Percentiles rank a stretch among this genome's conserved stretches.
These are phyloP conservation scores for Enteromius argenteus DNA, from an alignment of 2,797 vertebrate genomes.

Conservation along the genomic window DNA sequence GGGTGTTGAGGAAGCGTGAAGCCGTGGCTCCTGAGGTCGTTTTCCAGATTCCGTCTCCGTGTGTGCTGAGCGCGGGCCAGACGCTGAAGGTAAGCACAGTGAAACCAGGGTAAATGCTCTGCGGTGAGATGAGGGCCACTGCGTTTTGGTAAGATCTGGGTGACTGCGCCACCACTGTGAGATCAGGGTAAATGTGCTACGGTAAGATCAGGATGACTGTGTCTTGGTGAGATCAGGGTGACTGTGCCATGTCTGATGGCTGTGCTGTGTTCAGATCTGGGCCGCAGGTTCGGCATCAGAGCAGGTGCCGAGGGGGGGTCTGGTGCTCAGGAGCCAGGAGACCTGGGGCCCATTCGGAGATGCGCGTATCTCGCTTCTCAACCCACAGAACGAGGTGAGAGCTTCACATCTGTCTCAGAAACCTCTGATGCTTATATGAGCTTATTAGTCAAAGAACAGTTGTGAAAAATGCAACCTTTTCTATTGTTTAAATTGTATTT, in stretches of 20 bases:
- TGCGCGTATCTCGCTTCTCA: constrained; percentile 78
- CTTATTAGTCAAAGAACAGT: no score
- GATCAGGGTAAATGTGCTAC: constrained; percentile 56
- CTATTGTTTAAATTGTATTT: no score
- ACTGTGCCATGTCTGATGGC: no score
- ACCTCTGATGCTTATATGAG: no score
- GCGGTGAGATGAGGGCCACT: not conserved
- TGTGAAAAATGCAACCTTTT: no score
- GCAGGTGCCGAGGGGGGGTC: constrained; percentile 70
- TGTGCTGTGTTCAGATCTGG: constrained; percentile 80
- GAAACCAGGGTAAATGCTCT: not conserved
- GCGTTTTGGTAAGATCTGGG: no score
- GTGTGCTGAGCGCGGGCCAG: constrained; percentile 77
- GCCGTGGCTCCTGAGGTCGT: constrained; percentile 71
- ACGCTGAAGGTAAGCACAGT: constrained; percentile 78
- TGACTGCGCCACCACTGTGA: not conserved
- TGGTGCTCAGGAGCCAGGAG: constrained; percentile 79
- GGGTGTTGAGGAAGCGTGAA: constrained; percentile 77
- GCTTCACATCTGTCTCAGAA: no score
- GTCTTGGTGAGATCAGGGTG: not conserved
- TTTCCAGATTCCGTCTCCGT: constrained; percentile 80
- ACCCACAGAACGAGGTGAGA: constrained; percentile 77
- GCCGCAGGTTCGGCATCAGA: constrained; percentile 74
- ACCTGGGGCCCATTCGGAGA: constrained; percentile 78
- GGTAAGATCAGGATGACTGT: constrained; percentile 66